Percentiles rank a stretch among this genome's conserved stretches.
Conservation (phyloP, 1,140 invertebrate species). For the Lycorma delicatula region DNA sequence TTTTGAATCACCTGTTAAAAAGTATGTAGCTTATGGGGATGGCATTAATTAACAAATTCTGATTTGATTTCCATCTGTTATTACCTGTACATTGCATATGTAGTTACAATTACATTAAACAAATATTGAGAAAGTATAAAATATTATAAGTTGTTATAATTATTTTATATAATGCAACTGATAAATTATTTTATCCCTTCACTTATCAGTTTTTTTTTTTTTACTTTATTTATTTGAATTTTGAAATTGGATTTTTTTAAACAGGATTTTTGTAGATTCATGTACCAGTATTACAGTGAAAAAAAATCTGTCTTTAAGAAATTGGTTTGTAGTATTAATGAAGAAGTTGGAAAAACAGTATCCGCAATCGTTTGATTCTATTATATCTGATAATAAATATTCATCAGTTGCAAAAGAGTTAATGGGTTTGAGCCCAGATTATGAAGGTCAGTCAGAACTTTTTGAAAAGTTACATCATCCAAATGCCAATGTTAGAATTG, state of each 20-base stretch:
- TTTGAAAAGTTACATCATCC: conserved; percentile 59
- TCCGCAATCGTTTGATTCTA: conserved; percentile 51
- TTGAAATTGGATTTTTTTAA: conserved; percentile 5
- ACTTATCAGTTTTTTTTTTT: neutral
- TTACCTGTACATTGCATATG: no score
- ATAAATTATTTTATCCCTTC: no score
- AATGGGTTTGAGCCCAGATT: neutral
- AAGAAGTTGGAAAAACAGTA: conserved; percentile 49
- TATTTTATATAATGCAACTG: no score
- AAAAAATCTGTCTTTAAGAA: neutral
- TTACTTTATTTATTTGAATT: neutral
- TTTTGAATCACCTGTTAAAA: no score
- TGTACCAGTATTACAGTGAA: neutral
- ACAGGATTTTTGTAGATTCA: conserved; percentile 8
- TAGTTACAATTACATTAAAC: no score
- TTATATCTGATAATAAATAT: conserved; percentile 1
- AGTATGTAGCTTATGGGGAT: no score
- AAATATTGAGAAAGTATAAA: no score
- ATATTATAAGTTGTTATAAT: no score
- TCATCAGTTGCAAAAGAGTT: neutral
- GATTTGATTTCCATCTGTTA: no score
- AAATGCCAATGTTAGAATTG: conserved; percentile 47
- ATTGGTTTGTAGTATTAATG: neutral
- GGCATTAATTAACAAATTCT: no score
- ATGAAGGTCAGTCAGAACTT: conserved; percentile 37